Evolutionary conservation across 2,888 invertebrate genomes (phyloP), one percentile per base, ranked within the genome.

Genomic region (Drosophila putrida): DNA sequence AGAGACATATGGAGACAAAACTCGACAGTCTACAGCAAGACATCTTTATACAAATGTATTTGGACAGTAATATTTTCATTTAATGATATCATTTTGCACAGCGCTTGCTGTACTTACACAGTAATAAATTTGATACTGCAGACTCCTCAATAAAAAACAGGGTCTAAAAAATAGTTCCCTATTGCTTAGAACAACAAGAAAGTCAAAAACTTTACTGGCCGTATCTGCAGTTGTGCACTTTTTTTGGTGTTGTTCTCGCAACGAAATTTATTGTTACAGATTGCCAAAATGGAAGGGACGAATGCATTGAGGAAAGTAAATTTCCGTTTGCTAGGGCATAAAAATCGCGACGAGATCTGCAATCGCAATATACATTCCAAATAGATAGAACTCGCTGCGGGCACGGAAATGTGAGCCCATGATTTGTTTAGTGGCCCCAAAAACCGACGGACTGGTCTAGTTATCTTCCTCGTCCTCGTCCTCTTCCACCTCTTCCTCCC

Each of bases 181-280:
- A n/a, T 25, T 39, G 27, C 27, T 51, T 10, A 43, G 43, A 46
- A 11, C n/a, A 39, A 39, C 13, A 39, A 31, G 25, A 58, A 49
- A 41, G 31, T 36, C 15, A 41, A 27, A 25, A 73, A 53, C 60
- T 65, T 58, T 49, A 27, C 38, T 33, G 51, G 38, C 59, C 28
- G 8, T 55, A 35, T 39, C 41, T 60, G 39, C 38, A 54, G 33
- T 51, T 33, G 13, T 58, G 41, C 35, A 31, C 4, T 13, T 43
- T 35, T 39, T 38, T 35, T 20, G 25, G 11, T 36, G 38, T 6
- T 54, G 51, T 69, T 46, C 57, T 38, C 41, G 70, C 51, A 53
- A 53, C 57, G 44, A 62, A 78, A 78, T 78, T 75, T 74, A 78
- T 74, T 67, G 77, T 71, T 78, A 75, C 75, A 78, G 64, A 75